These are phyloP conservation scores for Parnassius mnemosyne DNA, from an alignment of 2,888 invertebrate species.

Conservation along the genomic window DNA sequence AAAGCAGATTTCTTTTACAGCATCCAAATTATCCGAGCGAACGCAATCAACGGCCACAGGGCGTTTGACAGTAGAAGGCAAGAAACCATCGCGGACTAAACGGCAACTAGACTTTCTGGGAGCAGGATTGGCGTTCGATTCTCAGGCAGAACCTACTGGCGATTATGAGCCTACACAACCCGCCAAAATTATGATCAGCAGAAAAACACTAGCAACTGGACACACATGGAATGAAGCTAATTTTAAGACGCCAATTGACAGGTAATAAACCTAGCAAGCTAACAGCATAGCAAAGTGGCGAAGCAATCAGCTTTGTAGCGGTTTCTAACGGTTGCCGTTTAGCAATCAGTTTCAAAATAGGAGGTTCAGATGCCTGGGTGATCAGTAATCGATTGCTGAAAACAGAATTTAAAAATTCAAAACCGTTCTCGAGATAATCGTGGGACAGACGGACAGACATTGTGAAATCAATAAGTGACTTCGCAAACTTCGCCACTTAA, in stretches of 20 bases:
- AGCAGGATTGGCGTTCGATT: constrained; percentile 60
- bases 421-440: too few species aligned
- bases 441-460: too few species aligned
- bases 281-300: too few species aligned
- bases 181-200: constrained; percentile 73
- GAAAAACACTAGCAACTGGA: constrained; percentile 71
- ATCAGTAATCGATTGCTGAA: too few species aligned
- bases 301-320: too few species aligned
- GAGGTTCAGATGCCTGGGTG: too few species aligned
- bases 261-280: too few species aligned
- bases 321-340: too few species aligned
- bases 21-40: constrained; percentile 61
- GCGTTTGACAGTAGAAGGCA: constrained; percentile 52
- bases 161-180: constrained; percentile 67
- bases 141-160: constrained; percentile 41
- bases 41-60: constrained; percentile 55
- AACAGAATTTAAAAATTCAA: too few species aligned
- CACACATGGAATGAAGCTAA: constrained; percentile 75
- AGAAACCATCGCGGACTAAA: constrained; percentile 57
- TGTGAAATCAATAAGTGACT: too few species aligned
- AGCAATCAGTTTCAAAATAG: too few species aligned
- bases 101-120: constrained; percentile 66
- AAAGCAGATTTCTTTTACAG: constrained; percentile 36
- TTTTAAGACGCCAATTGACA: constrained; percentile 71
- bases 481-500: too few species aligned